Conservation (phyloP, 2,888 invertebrate species). For the Tachina fera region DNA sequence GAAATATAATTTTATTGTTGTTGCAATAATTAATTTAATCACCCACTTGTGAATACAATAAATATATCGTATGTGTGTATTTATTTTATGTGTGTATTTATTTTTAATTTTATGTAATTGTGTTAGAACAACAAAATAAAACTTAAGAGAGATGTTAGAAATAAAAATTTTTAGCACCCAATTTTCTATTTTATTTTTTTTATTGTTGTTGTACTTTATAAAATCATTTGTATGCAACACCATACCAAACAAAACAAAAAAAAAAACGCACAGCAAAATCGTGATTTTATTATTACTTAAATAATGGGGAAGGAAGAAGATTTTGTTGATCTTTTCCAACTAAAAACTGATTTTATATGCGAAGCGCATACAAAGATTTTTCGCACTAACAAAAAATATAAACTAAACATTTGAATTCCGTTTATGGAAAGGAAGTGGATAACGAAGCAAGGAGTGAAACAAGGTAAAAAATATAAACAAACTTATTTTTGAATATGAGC, state of each 20-base stretch:
- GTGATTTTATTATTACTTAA: slow-evolving; percentile 13
- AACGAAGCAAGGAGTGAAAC: background rate
- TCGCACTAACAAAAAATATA: slow-evolving; percentile 45
- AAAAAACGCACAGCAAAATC: background rate
- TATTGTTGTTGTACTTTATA: slow-evolving; percentile 1
- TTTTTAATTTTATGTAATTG: background rate
- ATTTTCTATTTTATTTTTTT: background rate
- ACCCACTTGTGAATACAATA: too few relatives aligned
- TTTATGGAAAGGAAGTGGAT: slow-evolving; percentile 28
- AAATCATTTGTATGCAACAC: slow-evolving; percentile 31
- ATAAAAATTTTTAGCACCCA: slow-evolving; percentile 13
- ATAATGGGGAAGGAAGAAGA: slow-evolving; percentile 8
- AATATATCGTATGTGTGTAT: too few relatives aligned
- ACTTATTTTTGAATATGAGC: background rate
- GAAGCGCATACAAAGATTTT: slow-evolving; percentile 43
- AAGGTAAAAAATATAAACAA: background rate
- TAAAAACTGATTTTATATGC: slow-evolving; percentile 51
- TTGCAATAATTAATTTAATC: too few relatives aligned
- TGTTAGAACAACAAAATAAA: background rate
- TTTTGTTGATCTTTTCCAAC: slow-evolving; percentile 15
- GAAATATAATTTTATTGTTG: too few relatives aligned
- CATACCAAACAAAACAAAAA: background rate
- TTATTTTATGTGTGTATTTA: background rate
- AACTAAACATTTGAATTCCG: slow-evolving; percentile 7
- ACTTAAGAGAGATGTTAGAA: slow-evolving; percentile 16